Conservation (phyloP, 2,888 invertebrate species). For the Crossocerus cetratus region DNA sequence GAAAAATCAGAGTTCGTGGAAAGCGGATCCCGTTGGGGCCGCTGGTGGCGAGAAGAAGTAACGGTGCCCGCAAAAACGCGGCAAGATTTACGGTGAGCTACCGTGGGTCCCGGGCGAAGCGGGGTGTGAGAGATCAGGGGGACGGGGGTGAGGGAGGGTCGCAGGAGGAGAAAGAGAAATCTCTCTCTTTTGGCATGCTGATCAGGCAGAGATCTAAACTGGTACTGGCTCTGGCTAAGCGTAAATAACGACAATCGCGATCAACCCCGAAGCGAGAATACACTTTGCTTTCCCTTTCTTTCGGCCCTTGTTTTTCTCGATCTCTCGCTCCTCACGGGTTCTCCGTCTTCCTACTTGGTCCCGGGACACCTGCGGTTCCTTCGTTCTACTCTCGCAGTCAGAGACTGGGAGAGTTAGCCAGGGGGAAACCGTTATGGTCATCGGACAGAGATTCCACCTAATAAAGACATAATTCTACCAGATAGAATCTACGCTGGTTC, state of each 20-base stretch:
- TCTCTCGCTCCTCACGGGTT: conserved; percentile 1
- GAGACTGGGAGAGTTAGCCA: no score
- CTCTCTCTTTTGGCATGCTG: neutral
- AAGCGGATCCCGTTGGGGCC: conserved; percentile 27
- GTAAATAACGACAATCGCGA: conserved; percentile 45
- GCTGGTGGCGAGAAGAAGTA: conserved; percentile 48
- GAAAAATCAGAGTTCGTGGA: conserved; percentile 38
- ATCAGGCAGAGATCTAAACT: conserved; percentile 9
- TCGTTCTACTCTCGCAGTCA: conserved; percentile 12
- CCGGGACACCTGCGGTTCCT: conserved; percentile 63
- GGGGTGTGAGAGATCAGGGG: neutral
- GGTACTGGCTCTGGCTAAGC: neutral
- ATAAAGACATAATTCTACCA: conserved; percentile 73
- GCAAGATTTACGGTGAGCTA: conserved; percentile 56
- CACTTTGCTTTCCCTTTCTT: conserved; percentile 7
- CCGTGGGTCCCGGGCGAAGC: conserved; percentile 34
- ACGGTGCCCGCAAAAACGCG: conserved; percentile 55
- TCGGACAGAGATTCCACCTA: conserved; percentile 67
- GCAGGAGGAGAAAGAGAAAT: neutral
- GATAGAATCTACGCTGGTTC: conserved; percentile 66
- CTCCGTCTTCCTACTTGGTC: conserved; percentile 18
- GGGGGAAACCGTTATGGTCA: conserved; percentile 66
- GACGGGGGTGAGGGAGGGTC: no score
- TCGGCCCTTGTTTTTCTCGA: conserved; percentile 12
- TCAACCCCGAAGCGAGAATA: conserved; percentile 16